Conservation (phyloP, 2,113 vertebrate genomes). For the Megaleporinus macrocephalus region DNA sequence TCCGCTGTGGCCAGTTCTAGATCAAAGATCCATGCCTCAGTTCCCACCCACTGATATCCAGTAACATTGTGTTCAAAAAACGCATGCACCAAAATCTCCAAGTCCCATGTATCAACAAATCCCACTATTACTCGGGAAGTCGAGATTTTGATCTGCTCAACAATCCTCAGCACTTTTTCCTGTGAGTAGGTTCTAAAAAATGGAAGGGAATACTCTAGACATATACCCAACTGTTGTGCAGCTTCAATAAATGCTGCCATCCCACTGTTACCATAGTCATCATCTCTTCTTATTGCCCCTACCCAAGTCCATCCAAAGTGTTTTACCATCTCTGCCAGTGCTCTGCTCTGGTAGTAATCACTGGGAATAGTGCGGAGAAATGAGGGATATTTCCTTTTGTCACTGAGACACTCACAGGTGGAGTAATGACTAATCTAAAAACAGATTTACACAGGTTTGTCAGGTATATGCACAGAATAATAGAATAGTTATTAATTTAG, state of each 20-base stretch:
- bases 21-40: conserved; percentile 74
- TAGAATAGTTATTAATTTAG: no score
- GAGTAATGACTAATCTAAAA: conserved; percentile 64
- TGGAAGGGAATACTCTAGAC: conserved; percentile 66
- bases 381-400: conserved; percentile 57
- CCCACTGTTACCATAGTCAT: conserved; percentile 64
- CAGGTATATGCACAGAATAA: no score
- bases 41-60: no score
- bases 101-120: no score
- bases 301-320: conserved; percentile 67
- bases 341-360: conserved; percentile 64
- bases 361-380: conserved; percentile 68
- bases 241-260: conserved; percentile 57
- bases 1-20: conserved; percentile 63
- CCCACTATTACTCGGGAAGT: conserved; percentile 60
- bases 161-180: conserved; percentile 54
- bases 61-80: no score
- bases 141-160: conserved; percentile 56
- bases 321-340: conserved; percentile 60
- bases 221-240: conserved; percentile 55
- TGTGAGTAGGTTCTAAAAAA: conserved; percentile 56
- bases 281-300: conserved; percentile 59
- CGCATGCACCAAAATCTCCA: no score
- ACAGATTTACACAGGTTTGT: conserved; percentile 54
- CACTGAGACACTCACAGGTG: conserved; percentile 65